Conservation (phyloP, 2,797 vertebrate species). For the Sebastes diploproa region DNA sequence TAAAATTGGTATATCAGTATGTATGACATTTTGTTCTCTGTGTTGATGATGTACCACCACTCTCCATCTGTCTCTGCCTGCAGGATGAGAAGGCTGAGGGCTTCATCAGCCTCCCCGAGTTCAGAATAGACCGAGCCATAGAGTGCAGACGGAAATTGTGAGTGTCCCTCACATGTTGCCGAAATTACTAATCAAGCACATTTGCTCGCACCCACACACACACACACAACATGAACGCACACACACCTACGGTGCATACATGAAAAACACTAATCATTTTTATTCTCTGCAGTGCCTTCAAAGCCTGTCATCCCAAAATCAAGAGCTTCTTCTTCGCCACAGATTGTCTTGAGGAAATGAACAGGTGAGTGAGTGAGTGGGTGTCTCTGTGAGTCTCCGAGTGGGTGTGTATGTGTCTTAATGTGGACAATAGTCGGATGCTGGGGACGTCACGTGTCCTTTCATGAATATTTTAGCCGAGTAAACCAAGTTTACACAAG, state of each 20-base stretch:
- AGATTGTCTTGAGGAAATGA: slow-evolving; percentile 93
- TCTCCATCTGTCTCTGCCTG: slow-evolving; percentile 71
- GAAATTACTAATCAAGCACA: slow-evolving; percentile 74
- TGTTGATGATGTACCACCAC: slow-evolving; percentile 59
- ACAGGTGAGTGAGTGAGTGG: slow-evolving; percentile 80
- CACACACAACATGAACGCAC: slow-evolving; percentile 35
- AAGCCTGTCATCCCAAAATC: slow-evolving; percentile 93
- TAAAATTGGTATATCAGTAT: slow-evolving; percentile 52
- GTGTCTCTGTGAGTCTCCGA: slow-evolving; percentile 39
- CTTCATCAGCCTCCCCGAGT: slow-evolving; percentile 92
- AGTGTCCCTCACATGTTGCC: slow-evolving; percentile 75
- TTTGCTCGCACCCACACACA: slow-evolving; percentile 39
- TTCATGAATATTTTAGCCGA: slow-evolving; percentile 68
- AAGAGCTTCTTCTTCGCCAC: slow-evolving; percentile 95
- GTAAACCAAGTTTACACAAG: slow-evolving; percentile 67
- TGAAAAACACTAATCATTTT: slow-evolving; percentile 58
- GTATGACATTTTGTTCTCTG: slow-evolving; percentile 63
- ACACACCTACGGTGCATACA: slow-evolving; percentile 6
- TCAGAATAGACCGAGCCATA: slow-evolving; percentile 91
- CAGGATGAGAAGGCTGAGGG: slow-evolving; percentile 92
- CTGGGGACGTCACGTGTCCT: slow-evolving; percentile 37
- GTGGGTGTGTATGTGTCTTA: slow-evolving; percentile 13
- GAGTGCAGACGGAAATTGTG: slow-evolving; percentile 92
- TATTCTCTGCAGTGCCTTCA: slow-evolving; percentile 86
- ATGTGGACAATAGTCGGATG: slow-evolving; percentile 34